Evolutionary conservation across 2,888 invertebrate genomes (phyloP).

Genomic region (Caenorhabditis macrosperma): DNA sequence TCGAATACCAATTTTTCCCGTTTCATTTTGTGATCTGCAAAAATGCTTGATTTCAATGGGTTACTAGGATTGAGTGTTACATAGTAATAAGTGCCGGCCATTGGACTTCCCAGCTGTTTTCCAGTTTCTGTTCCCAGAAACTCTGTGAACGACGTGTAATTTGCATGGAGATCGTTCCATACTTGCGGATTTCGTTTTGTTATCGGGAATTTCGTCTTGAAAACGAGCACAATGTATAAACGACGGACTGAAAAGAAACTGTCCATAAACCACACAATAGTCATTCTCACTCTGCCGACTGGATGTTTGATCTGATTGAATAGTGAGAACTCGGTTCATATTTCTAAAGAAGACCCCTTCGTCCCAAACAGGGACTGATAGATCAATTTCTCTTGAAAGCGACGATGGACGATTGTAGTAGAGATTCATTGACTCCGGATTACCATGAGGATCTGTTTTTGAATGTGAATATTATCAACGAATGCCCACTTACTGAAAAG

Average conservation of each 20-base stretch:
- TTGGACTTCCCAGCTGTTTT: slow-evolving; percentile 69
- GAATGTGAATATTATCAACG: neutral
- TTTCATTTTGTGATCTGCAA: slow-evolving; percentile 65
- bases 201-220: slow-evolving; percentile 69
- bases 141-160: slow-evolving; percentile 73
- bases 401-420: slow-evolving; percentile 74
- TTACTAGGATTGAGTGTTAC: slow-evolving; percentile 41
- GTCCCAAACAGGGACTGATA: slow-evolving; percentile 72
- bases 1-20: neutral
- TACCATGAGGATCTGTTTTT: slow-evolving; percentile 76
- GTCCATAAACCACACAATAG: too few species aligned
- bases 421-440: slow-evolving; percentile 74
- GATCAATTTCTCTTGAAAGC: slow-evolving; percentile 67
- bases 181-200: slow-evolving; percentile 69
- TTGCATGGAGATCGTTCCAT: slow-evolving; percentile 71
- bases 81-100: slow-evolving; percentile 70
- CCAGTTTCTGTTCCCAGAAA: slow-evolving; percentile 71
- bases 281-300: slow-evolving; percentile 61
- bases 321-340: slow-evolving; percentile 73
- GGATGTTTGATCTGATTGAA: slow-evolving; percentile 71
- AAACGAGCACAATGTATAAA: slow-evolving; percentile 72
- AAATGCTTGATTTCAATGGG: neutral
- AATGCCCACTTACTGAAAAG: slow-evolving; percentile 65
- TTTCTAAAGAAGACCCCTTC: slow-evolving; percentile 74
- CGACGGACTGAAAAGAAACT: slow-evolving; percentile 72